Evolutionary conservation across 1,140 invertebrate genomes (phyloP).

Genomic region (Telenomus remus): DNA sequence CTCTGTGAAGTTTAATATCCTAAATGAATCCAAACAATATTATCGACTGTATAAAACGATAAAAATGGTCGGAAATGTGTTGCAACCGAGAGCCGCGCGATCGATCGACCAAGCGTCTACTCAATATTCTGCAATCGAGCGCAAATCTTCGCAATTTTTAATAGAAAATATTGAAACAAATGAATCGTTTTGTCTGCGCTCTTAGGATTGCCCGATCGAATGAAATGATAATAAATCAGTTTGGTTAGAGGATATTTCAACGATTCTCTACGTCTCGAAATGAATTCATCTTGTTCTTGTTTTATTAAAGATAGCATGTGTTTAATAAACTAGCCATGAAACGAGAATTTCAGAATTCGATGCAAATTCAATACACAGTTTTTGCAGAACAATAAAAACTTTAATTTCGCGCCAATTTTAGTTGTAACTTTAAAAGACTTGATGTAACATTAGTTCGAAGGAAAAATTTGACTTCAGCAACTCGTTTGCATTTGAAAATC

Average conservation of each 20-base stretch:
- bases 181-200: slow-evolving; percentile 38
- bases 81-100: slow-evolving; percentile 14
- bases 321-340: too few relatives aligned
- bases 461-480: too few relatives aligned
- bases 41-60: slow-evolving; percentile 27
- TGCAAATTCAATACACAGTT: too few relatives aligned
- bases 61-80: slow-evolving; percentile 40
- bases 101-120: slow-evolving; percentile 28
- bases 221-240: slow-evolving; percentile 27
- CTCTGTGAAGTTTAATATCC: slow-evolving; percentile 50
- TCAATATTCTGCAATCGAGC: slow-evolving; percentile 5
- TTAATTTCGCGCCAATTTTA: too few relatives aligned
- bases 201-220: slow-evolving; percentile 12
- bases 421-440: too few relatives aligned
- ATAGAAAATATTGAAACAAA: slow-evolving; percentile 48
- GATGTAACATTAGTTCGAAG: too few relatives aligned
- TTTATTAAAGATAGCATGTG: too few relatives aligned
- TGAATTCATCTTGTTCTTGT: too few relatives aligned
- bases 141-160: slow-evolving; percentile 31
- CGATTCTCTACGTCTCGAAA: not conserved
- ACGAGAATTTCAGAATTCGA: too few relatives aligned
- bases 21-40: slow-evolving; percentile 44
- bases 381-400: too few relatives aligned
- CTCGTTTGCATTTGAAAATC: too few relatives aligned
- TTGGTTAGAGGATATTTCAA: not conserved